Base-by-base conservation (phyloP, 2,888 invertebrate genomes). In the Noctua janthe region DNA sequence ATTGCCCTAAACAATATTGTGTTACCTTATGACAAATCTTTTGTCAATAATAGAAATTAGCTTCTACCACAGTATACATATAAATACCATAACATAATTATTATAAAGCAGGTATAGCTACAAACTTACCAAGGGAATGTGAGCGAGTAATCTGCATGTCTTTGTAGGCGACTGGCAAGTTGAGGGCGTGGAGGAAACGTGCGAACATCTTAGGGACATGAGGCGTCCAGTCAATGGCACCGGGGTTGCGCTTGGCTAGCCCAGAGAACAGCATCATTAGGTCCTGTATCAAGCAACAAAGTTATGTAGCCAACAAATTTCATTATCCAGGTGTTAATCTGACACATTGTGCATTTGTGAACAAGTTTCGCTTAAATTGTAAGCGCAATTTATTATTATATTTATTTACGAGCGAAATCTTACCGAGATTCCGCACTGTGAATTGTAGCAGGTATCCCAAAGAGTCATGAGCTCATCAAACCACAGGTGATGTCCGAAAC, bases 141-240 rank as follows among this genome's bases (percentile, higher is more conserved):
- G 92, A 96, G 91, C 97, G 98, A 82, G 95, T 96, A 89, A 96
- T 97, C 92, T 97, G 97, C 91, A 97, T 97, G 83, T 98, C 97
- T 91, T 98, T 98, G 92, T 98, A 98, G 83, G 98, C 97, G 77
- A 99, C 98, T 0, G 99, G 99, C 75, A 99, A 96, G 91, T 98
- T 98, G 76, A 99, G 97, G 64, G 98, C 98, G 86, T 98, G 97
- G 83, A 98, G 94, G 92, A 97, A 98, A 93, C 98, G 97, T 20
- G 97, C 97, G 91, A 98, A 98, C 97, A 98, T 98, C 78, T 97
- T 95, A 0, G 99, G 98, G 75, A 99, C 97, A 92, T 99, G 97
- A 0, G 98, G 98, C 83, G 98, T 98, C 99, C 99, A 99, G 93
- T 99, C 98, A 69, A 99, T 98, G 76, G 98, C 98, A 0, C 99